Conservation (phyloP, 1,140 invertebrate species). For the Ostrea edulis region DNA sequence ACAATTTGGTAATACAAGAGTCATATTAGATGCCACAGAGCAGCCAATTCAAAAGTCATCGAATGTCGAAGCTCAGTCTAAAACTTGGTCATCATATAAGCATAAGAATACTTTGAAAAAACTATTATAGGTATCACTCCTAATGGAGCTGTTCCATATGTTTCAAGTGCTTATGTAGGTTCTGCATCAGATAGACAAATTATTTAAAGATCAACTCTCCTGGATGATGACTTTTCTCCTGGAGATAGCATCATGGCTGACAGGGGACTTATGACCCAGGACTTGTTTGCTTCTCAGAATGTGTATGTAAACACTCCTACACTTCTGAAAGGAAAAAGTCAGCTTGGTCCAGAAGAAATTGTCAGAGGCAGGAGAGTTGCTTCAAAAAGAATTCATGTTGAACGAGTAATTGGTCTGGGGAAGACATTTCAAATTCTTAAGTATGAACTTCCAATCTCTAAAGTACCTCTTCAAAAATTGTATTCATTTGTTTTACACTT, state of each 20-base stretch:
- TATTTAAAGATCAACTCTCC: slow-evolving; percentile 49
- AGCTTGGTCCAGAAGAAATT: slow-evolving; percentile 35
- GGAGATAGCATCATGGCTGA: slow-evolving; percentile 57
- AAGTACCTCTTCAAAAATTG: slow-evolving; percentile 45
- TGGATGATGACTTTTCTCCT: slow-evolving; percentile 37
- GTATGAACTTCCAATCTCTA: neutral
- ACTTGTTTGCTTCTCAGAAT: slow-evolving; percentile 56
- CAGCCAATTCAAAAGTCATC: slow-evolving; percentile 56
- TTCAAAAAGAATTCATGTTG: slow-evolving; percentile 55
- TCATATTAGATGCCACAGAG: slow-evolving; percentile 64
- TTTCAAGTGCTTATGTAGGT: slow-evolving; percentile 51
- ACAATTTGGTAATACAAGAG: slow-evolving; percentile 53
- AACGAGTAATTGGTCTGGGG: slow-evolving; percentile 51
- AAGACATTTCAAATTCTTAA: slow-evolving; percentile 57
- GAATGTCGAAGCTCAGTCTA: slow-evolving; percentile 42
- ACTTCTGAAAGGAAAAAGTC: slow-evolving; percentile 62
- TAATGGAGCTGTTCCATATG: slow-evolving; percentile 44
- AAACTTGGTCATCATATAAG: slow-evolving; percentile 54
- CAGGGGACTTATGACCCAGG: slow-evolving; percentile 58
- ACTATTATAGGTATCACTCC: slow-evolving; percentile 45
- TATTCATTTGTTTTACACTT: too few relatives aligned
- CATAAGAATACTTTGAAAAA: slow-evolving; percentile 57
- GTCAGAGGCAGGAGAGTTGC: slow-evolving; percentile 56
- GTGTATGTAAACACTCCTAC: too few relatives aligned
- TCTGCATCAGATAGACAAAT: slow-evolving; percentile 55